Evolutionary conservation across 2,888 invertebrate genomes (phyloP), one percentile per base, ranked within the genome.

Genomic region (Amblyjoppa fuscipennis): DNA sequence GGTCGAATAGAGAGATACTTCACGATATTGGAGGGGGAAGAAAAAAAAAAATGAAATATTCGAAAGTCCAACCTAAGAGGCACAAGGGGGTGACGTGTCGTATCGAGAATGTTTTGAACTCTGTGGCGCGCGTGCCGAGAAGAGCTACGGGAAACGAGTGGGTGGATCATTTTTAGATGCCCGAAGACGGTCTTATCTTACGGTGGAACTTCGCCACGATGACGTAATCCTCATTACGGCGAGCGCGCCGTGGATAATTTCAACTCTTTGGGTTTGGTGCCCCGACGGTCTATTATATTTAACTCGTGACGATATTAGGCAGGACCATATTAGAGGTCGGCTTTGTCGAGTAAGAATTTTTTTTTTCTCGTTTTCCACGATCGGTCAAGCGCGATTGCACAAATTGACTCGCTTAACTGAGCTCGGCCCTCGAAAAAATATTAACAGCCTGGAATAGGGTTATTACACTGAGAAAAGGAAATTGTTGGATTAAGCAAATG

Each of bases 161-260:
- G 82, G 85, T 76, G 79, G 85, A 71, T 80, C 79, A 69, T 83
- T 85, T 83, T 85, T 76, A 76, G 85, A 68, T 82, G 66, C 59
- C 85, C 85, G 71, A 85, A 82, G 79, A 85, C 83, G 82, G 82
- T 82, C 76, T 76, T 83, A 76, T 74, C 84, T 85, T 25, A 45
- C 51, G 28, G n/a, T 56, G 11, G 41, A 53, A 41, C 71, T 16
- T 38, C 20, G 28, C 45, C 25, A 20, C 34, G 64, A 7, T 83
- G 79, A 82, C 85, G 85, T 83, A 75, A 85, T 82, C 66, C 82
- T 82, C 76, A 85, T 85, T 85, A 85, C 45, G 20, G 20, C 70
- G 70, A n/a, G 38, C 28, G 20, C 68, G 34, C 79, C 71, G 61
- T 51, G 41, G 71, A 68, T 68, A 73, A 66, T 79, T 74, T 74